phyloP scores from a whole-genome alignment of 2,797 vertebrate genomes.

The Menidia menidia region DNA sequence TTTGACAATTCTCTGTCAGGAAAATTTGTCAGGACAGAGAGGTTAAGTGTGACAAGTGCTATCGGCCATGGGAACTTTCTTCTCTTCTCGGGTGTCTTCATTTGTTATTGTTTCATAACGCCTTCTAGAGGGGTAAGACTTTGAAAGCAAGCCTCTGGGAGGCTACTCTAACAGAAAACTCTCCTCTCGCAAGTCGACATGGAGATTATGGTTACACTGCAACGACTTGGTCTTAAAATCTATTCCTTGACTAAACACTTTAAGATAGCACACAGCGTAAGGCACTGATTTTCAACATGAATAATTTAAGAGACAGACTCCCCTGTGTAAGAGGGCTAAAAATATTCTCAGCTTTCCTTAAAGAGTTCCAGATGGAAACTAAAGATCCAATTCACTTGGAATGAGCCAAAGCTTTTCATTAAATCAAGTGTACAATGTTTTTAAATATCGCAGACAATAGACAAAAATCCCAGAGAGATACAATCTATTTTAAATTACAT shows the following conservation, averaged over 20 bases:
- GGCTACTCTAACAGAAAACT: conserved; percentile 48
- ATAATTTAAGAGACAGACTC: conserved; percentile 61
- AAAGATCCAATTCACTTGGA: conserved; percentile 48
- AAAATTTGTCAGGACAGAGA: conserved; percentile 66
- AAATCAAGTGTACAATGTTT: conserved; percentile 42
- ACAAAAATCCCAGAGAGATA: conserved; percentile 48
- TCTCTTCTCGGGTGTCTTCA: conserved; percentile 64
- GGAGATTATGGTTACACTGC: conserved; percentile 56
- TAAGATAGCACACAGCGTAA: conserved; percentile 64
- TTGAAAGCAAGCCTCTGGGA: conserved; percentile 57
- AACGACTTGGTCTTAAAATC: conserved; percentile 52
- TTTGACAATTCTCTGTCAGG: conserved; percentile 52
- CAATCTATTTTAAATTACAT: conserved; percentile 71
- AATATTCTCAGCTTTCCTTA: conserved; percentile 59
- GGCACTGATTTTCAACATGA: conserved; percentile 58
- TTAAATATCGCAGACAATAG: conserved; percentile 34
- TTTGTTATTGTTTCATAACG: conserved; percentile 76
- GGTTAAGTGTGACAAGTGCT: conserved; percentile 76
- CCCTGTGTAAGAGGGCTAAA: conserved; percentile 55
- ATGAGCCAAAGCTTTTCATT: conserved; percentile 41
- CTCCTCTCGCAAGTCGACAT: conserved; percentile 54
- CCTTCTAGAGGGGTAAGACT: conserved; percentile 52
- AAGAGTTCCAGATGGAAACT: conserved; percentile 67
- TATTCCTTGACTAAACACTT: conserved; percentile 67
- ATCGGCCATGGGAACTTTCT: conserved; percentile 76